A percentile compares a stretch with the other conserved stretches of the same genome.
Evolutionary conservation across 2,113 vertebrate genomes (phyloP).

Genomic region (zebrafish (Danio rerio)): GRCz12tu NC_133189.1:41718501-41719000

Average conservation of each 20-base stretch:
- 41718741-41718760: background rate
- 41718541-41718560: constrained; percentile 69
- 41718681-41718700: constrained; percentile 11
- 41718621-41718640: constrained; percentile 55
- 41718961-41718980: background rate
- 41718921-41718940: no score
- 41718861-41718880: background rate
- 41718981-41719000: background rate
- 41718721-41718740: background rate
- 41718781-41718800: background rate
- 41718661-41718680: constrained; percentile 15
- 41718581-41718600: constrained; percentile 59
- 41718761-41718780: background rate
- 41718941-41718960: background rate
- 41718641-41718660: constrained; percentile 49
- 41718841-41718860: background rate
- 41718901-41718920: background rate
- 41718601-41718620: constrained; percentile 58
- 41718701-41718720: background rate
- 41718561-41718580: constrained; percentile 49
- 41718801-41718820: constrained; percentile 5
- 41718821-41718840: background rate
- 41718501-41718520: constrained; percentile 71
- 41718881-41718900: constrained; percentile 9
- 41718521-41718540: constrained; percentile 71